Evolutionary conservation across 2,113 vertebrate species (phyloP).

Genomic region (Odocoileus hemionus): DNA sequence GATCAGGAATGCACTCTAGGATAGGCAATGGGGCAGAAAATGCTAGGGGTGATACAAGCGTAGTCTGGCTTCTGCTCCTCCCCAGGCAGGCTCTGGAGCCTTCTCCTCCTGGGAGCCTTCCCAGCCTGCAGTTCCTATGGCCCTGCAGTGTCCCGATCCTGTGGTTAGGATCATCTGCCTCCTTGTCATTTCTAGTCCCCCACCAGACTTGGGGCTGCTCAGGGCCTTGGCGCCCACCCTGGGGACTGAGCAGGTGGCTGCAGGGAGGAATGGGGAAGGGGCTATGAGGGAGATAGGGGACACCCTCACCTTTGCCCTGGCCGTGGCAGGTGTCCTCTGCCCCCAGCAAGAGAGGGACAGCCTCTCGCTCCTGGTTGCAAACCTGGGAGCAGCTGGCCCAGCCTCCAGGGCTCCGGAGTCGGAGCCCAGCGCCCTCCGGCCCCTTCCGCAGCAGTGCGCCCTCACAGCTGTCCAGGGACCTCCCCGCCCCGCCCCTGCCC

Average conservation of each 20-base stretch:
- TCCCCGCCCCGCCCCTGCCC: fast-evolving
- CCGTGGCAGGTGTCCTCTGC: neutral
- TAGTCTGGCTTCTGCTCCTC: neutral
- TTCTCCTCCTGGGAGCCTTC: neutral
- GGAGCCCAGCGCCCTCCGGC: fast-evolving
- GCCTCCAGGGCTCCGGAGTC: neutral
- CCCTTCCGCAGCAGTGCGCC: neutral
- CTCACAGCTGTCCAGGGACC: neutral
- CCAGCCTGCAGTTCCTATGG: neutral
- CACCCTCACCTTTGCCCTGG: neutral
- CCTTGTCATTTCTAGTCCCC: neutral
- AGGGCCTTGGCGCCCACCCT: neutral
- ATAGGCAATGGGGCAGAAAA: neutral
- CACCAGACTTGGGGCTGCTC: neutral
- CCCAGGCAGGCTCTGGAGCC: neutral
- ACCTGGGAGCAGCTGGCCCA: fast-evolving
- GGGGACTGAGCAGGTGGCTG: neutral
- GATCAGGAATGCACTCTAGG: neutral
- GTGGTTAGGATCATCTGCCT: neutral
- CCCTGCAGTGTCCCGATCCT: neutral
- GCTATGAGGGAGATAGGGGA: neutral
- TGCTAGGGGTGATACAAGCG: neutral
- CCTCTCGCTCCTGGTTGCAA: neutral
- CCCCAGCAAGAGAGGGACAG: neutral
- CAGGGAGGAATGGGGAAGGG: neutral